These are phyloP conservation scores for Toxostoma redivivum DNA, from an alignment of 2,113 vertebrate genomes.

Conservation along the genomic window DNA sequence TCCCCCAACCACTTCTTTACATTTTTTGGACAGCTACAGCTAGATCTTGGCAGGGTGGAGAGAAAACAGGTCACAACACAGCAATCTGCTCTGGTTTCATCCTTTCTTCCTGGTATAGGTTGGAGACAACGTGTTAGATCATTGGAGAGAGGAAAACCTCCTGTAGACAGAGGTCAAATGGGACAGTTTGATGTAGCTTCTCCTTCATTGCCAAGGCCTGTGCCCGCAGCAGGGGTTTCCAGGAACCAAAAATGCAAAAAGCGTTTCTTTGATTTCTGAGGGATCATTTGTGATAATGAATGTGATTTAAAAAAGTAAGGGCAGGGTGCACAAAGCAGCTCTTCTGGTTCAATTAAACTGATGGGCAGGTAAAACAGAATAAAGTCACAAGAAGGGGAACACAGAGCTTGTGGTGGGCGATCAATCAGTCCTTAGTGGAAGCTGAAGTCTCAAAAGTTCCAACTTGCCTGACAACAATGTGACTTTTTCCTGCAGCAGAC, in stretches of 20 bases:
- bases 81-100: slow-evolving; percentile 46
- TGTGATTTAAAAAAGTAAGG: background rate
- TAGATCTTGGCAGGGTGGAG: slow-evolving; percentile 36
- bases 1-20: background rate
- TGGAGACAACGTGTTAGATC: slow-evolving; percentile 15
- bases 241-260: slow-evolving; percentile 23
- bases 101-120: slow-evolving; percentile 38
- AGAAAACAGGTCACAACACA: slow-evolving; percentile 31
- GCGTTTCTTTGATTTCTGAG: background rate
- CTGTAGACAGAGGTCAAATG: background rate
- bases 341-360: background rate
- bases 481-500: background rate
- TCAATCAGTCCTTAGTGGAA: background rate
- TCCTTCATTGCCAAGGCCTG: background rate
- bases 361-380: background rate
- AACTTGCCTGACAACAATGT: background rate
- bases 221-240: background rate
- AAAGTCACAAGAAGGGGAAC: background rate
- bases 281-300: background rate
- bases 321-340: background rate
- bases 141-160: slow-evolving; percentile 15
- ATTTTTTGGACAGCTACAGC: slow-evolving; percentile 25
- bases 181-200: slow-evolving; percentile 2
- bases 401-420: background rate
- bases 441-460: background rate